Evolutionary conservation across 2,797 vertebrate species (phyloP).

Genomic region (Sebastes cheni): DNA sequence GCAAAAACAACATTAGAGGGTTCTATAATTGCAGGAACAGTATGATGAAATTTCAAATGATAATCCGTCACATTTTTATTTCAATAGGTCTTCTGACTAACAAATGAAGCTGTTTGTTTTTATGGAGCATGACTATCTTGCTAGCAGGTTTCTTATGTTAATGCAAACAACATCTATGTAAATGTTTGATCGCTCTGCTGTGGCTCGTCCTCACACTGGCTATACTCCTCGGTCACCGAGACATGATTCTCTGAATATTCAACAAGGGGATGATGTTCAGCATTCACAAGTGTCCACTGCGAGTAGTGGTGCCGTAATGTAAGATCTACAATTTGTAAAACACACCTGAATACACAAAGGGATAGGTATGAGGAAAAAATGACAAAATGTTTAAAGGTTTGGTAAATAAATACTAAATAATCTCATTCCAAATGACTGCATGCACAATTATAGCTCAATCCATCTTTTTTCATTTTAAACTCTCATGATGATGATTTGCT

Average conservation of each 20-base stretch:
- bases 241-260: slow-evolving; percentile 25
- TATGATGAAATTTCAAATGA: slow-evolving; percentile 1
- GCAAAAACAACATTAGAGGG: background rate
- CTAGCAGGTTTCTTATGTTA: slow-evolving; percentile 31
- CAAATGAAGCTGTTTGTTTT: slow-evolving; percentile 9
- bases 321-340: background rate
- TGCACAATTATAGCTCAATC: slow-evolving; percentile 1
- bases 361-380: background rate
- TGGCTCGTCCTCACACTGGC: slow-evolving; percentile 3
- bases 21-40: slow-evolving; percentile 7
- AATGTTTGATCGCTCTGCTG: slow-evolving; percentile 49
- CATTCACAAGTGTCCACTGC: slow-evolving; percentile 3
- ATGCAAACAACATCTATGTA: slow-evolving; percentile 41
- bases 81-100: background rate
- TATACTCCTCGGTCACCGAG: background rate
- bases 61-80: slow-evolving; percentile 1
- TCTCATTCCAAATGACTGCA: background rate
- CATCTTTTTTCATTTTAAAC: slow-evolving; percentile 28
- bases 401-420: background rate
- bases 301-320: background rate
- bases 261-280: background rate
- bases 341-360: background rate
- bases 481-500: slow-evolving; percentile 20
- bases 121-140: background rate
- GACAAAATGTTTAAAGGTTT: background rate